A percentile compares a stretch with the other conserved stretches of the same genome.
Conservation (phyloP, 2,113 vertebrate species). For the Bothrops jararaca region DNA sequence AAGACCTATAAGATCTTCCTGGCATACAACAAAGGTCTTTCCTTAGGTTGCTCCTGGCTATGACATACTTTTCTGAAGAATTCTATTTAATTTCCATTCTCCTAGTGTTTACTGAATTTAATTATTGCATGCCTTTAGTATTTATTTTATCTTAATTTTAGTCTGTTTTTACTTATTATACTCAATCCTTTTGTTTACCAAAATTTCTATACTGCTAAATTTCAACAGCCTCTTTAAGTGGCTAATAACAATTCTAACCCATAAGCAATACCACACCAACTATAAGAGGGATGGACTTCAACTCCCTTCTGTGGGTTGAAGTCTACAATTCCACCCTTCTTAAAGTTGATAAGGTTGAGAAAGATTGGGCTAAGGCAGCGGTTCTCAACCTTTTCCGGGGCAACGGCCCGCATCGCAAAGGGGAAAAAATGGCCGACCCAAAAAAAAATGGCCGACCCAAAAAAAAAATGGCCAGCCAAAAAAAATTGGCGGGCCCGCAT, state of each 20-base stretch:
- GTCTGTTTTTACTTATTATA: background rate
- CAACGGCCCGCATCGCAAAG: too few relatives aligned
- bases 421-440: too few relatives aligned
- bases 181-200: background rate
- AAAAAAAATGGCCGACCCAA: too few relatives aligned
- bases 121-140: background rate
- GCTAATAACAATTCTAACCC: background rate
- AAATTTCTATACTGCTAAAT: background rate
- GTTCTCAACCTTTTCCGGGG: too few relatives aligned
- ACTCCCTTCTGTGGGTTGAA: background rate
- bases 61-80: background rate
- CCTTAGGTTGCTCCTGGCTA: background rate
- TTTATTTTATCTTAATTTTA: background rate
- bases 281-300: background rate
- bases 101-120: background rate
- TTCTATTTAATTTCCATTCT: background rate
- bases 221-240: background rate
- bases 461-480: too few relatives aligned
- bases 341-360: background rate
- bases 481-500: too few relatives aligned
- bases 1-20: background rate
- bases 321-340: background rate
- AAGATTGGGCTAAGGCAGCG: background rate
- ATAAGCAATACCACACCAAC: background rate
- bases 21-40: background rate